These are phyloP conservation scores for Papilio polyxenes DNA, from an alignment of 1,140 invertebrate genomes.

Conservation along the genomic window DNA sequence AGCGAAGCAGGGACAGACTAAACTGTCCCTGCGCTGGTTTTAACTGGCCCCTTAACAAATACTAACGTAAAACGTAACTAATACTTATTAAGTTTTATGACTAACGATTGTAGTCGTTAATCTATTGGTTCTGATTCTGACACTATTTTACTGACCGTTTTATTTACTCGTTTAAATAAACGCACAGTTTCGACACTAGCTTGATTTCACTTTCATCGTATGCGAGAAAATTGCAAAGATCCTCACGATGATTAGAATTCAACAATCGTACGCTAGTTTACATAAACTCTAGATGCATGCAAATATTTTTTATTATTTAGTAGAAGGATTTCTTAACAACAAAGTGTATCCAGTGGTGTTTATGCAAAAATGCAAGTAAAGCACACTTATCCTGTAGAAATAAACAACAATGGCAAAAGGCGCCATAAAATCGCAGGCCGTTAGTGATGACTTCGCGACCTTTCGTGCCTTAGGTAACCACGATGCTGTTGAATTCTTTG, in stretches of 20 bases:
- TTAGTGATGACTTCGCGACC: constrained; percentile 41
- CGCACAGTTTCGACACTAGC: background rate
- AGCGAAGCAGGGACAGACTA: no score
- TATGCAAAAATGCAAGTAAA: background rate
- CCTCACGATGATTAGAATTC: background rate
- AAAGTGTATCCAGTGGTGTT: background rate
- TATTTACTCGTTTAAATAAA: background rate
- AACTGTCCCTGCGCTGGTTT: no score
- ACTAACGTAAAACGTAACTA: no score
- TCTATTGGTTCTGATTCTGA: no score
- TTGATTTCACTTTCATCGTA: background rate
- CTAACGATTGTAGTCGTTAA: no score
- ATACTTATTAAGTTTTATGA: no score
- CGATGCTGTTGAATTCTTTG: background rate
- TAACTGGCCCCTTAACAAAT: no score
- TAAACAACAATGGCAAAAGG: constrained; percentile 40
- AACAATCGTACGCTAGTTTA: background rate
- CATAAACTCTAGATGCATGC: background rate
- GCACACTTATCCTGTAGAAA: background rate
- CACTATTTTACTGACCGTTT: background rate
- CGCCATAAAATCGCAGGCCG: constrained; percentile 40
- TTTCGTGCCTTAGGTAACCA: constrained; percentile 32
- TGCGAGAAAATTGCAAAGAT: background rate
- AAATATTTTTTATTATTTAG: background rate
- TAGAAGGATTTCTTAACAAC: background rate